Conservation (phyloP, 2,113 vertebrate genomes). For the Malaclemys terrapin region DNA sequence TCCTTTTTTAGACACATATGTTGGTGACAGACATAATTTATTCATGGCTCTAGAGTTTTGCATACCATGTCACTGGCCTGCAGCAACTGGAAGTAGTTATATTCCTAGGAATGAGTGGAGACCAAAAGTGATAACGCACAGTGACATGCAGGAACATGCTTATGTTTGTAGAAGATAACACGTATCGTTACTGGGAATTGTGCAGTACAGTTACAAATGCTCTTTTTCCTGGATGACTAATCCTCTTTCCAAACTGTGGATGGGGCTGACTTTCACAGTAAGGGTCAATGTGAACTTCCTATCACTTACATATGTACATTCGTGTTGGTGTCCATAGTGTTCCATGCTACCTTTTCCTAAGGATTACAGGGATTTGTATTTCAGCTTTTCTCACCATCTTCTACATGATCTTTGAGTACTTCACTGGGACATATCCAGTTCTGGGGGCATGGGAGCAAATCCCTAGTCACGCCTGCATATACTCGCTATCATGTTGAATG, state of each 20-base stretch:
- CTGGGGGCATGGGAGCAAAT: neutral
- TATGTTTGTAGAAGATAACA: slow-evolving; percentile 36
- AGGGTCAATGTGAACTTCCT: neutral
- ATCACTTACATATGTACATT: neutral
- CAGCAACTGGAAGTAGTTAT: slow-evolving; percentile 50
- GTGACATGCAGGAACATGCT: slow-evolving; percentile 15
- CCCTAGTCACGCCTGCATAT: slow-evolving; percentile 54
- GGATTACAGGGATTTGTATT: neutral
- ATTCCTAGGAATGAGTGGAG: slow-evolving; percentile 49
- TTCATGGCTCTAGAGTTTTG: slow-evolving; percentile 57
- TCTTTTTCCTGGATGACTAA: slow-evolving; percentile 6
- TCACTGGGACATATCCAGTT: neutral
- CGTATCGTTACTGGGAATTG: slow-evolving; percentile 18
- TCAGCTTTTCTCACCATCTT: neutral
- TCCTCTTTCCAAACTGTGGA: neutral
- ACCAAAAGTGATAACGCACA: slow-evolving; percentile 38
- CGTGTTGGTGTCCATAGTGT: neutral
- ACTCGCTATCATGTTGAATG: slow-evolving; percentile 49
- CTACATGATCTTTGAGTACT: neutral
- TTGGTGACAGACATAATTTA: slow-evolving; percentile 69
- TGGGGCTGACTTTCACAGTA: neutral
- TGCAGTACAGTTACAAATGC: slow-evolving; percentile 15
- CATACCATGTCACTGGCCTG: slow-evolving; percentile 25
- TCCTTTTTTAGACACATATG: slow-evolving; percentile 27
- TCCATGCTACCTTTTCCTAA: neutral